A percentile compares a stretch with the other conserved stretches of the same genome.
Evolutionary conservation across 2,888 invertebrate species (phyloP).

Genomic region (Polydrusus pterygomalis): DNA sequence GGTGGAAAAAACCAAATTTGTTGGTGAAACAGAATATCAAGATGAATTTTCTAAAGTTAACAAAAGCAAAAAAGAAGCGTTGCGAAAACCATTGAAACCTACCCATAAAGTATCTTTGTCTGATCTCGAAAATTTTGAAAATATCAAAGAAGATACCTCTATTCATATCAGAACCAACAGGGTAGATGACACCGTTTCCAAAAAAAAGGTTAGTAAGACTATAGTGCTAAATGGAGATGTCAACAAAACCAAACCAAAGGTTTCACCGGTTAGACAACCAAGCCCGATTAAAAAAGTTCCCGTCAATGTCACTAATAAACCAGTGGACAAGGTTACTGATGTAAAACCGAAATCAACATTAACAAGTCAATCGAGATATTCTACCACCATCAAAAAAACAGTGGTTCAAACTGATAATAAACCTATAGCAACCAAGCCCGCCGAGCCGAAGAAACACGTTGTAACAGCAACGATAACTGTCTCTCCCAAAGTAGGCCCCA

Average conservation of each 20-base stretch:
- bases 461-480: constrained; percentile 65
- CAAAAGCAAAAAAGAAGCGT: constrained; percentile 48
- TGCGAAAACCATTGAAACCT: constrained; percentile 48
- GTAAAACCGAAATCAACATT: constrained; percentile 40
- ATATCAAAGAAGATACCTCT: constrained; percentile 58
- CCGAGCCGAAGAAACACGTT: constrained; percentile 57
- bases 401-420: constrained; percentile 65
- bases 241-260: constrained; percentile 55
- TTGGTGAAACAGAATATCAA: constrained; percentile 58
- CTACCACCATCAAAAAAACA: constrained; percentile 59
- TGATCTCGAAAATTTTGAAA: constrained; percentile 60
- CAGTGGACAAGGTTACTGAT: constrained; percentile 31
- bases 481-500: constrained; percentile 58
- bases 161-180: constrained; percentile 63
- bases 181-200: constrained; percentile 62
- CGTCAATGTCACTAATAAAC: constrained; percentile 32
- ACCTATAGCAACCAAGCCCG: constrained; percentile 36
- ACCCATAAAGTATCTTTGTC: constrained; percentile 55
- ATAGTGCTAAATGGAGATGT: constrained; percentile 56
- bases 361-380: constrained; percentile 48
- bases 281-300: constrained; percentile 46
- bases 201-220: constrained; percentile 56
- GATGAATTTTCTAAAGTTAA: constrained; percentile 58
- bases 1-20: constrained; percentile 57
- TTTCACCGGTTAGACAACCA: constrained; percentile 48